Conservation (phyloP, 2,888 invertebrate genomes). For the Escarpia spicata region DNA sequence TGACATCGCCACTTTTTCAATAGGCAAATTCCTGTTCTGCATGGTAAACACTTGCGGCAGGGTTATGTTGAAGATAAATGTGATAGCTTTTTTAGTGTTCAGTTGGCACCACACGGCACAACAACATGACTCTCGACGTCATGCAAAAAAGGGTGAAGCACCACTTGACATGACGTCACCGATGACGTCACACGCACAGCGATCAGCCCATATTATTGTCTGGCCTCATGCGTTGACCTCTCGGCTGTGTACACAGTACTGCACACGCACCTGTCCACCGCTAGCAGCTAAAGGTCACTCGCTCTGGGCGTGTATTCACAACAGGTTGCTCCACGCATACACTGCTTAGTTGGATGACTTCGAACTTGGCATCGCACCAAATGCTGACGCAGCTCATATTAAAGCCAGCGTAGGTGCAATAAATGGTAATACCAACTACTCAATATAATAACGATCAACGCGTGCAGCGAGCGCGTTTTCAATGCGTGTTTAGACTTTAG, state of each 20-base stretch:
- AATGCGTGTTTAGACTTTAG: background rate
- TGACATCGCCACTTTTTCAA: too few relatives aligned
- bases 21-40: too few relatives aligned
- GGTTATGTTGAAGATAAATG: background rate
- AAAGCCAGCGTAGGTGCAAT: background rate
- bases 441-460: background rate
- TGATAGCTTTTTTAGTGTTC: background rate
- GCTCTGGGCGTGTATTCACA: conserved; percentile 3
- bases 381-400: background rate
- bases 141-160: background rate
- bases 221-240: background rate
- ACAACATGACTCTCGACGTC: background rate
- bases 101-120: background rate
- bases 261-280: background rate
- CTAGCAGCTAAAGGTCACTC: conserved; percentile 9
- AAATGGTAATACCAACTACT: background rate
- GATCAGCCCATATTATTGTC: background rate
- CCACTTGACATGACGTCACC: background rate
- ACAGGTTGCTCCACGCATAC: background rate
- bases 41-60: background rate
- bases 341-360: background rate
- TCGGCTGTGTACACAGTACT: background rate
- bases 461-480: background rate
- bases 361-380: background rate
- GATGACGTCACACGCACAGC: background rate